Percentiles rank a stretch among this genome's conserved stretches.
Conservation (phyloP, 2,797 vertebrate genomes). For the Vultur gryphus region DNA sequence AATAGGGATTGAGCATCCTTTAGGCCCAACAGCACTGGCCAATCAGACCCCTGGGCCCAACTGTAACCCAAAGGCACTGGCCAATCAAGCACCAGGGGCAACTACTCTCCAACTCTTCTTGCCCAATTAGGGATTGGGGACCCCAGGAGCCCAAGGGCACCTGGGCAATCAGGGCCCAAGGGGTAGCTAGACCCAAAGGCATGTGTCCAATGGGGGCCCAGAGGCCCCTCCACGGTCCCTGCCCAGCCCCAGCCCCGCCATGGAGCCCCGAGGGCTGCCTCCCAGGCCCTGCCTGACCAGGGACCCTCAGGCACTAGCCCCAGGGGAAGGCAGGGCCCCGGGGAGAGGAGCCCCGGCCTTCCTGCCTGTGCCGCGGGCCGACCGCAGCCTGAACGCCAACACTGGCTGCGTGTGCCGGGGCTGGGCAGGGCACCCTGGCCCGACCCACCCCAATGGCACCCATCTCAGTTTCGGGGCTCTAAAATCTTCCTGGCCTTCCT, state of each 20-base stretch:
- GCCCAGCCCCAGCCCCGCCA: fast-evolving
- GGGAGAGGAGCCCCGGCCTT: neutral
- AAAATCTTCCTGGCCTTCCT: neutral
- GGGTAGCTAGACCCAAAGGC: fast-evolving
- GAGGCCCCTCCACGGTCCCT: fast-evolving
- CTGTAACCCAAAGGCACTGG: no score
- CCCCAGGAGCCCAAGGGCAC: no score
- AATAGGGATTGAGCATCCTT: fast-evolving
- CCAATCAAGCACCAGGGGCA: neutral
- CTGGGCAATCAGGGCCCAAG: no score
- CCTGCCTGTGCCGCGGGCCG: fast-evolving
- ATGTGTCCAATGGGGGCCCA: fast-evolving
- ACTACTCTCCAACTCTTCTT: fast-evolving
- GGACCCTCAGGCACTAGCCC: neutral
- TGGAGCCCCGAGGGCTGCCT: fast-evolving
- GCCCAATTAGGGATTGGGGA: fast-evolving
- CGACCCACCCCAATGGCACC: neutral
- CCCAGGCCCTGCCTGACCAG: no score
- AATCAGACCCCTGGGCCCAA: neutral
- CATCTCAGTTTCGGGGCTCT: no score
- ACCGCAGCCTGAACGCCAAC: neutral
- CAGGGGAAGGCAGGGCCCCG: fast-evolving
- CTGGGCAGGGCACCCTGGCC: neutral
- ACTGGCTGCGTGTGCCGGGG: fast-evolving
- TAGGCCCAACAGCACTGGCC: fast-evolving